These are phyloP conservation scores for Trachelipus rathkii DNA, from an alignment of 1,140 invertebrate genomes.

Conservation along the genomic window DNA sequence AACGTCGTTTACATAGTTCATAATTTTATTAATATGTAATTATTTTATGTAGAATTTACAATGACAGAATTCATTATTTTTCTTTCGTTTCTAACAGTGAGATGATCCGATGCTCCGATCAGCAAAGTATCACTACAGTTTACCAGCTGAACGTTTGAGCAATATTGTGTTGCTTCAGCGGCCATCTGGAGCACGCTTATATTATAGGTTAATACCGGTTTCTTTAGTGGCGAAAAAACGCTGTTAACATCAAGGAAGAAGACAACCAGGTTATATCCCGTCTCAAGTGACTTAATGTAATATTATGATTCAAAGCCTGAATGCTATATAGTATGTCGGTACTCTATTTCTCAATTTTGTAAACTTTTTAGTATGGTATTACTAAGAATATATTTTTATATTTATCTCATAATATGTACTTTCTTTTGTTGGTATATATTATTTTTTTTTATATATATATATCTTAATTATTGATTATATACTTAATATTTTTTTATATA, in stretches of 20 bases:
- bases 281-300: slow-evolving; percentile 84
- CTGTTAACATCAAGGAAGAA: slow-evolving; percentile 83
- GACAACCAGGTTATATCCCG: slow-evolving; percentile 84
- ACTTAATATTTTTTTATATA: no score
- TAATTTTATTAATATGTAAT: no score
- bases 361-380: no score
- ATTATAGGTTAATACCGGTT: slow-evolving; percentile 81
- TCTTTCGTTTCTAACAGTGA: neutral
- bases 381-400: no score
- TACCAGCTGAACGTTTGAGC: slow-evolving; percentile 81
- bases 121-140: slow-evolving; percentile 74
- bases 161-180: slow-evolving; percentile 77
- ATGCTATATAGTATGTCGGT: slow-evolving; percentile 72
- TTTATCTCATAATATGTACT: no score
- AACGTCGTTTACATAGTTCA: no score
- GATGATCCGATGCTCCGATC: slow-evolving; percentile 59
- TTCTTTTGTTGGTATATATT: no score
- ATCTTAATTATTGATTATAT: no score
- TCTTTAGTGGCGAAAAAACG: slow-evolving; percentile 84
- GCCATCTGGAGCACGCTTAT: slow-evolving; percentile 77
- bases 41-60: no score
- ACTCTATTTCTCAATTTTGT: neutral
- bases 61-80: no score
- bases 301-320: slow-evolving; percentile 77
- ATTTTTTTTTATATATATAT: no score